Base-by-base conservation (phyloP, 1,140 invertebrate species). In the Euwallacea fornicatus region DNA sequence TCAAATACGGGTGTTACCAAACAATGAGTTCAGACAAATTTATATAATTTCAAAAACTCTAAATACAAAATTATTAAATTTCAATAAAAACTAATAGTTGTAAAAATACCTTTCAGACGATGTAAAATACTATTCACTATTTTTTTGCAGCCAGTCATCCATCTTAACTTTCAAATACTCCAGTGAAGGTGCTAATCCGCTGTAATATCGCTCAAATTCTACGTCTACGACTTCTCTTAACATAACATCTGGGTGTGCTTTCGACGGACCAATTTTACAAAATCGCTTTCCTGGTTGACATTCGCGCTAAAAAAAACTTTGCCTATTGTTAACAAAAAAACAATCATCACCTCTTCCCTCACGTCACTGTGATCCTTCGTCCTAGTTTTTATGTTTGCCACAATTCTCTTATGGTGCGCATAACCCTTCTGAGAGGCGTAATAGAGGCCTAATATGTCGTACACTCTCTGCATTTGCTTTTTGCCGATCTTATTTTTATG, bases 391-490 rank as follows among this genome's bases (percentile, higher is more conserved):
- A 78, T 74, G 21, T 63, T 58, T 8, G 54, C 50, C 10, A 74
- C 61, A 55, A 74, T 71, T 16, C 73, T 72, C 9, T 55, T 60
- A 55, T 75, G 75, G 9, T 69, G 58, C 2, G 10, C 9, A 7
- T 42, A n/a, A 4, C 73, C 72, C 6, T 41, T 70, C 46, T 73
- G 42, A 7, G 61, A 50, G 0, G 75, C 56, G 11, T 72, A 69
- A 41, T 68, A 73, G 47, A 69, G 72, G 2, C 73, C 44, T 47
- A 79, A 71, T 58, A 79, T 76, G 54, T 79, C 78, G 50, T 74
- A 75, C 43, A 79, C 54, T 8, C 76, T 61, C 16, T 73, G 72
- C 16, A 66, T 60, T 54, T 79, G 78, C 47, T 67, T 73, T 47
- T 71, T 77, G n/a, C 74, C 67, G 9, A 79, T 73, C 65, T 79